Percentiles rank a stretch among this genome's conserved stretches.
Conservation (phyloP, 1,140 invertebrate species). For the Popillia japonica region DNA sequence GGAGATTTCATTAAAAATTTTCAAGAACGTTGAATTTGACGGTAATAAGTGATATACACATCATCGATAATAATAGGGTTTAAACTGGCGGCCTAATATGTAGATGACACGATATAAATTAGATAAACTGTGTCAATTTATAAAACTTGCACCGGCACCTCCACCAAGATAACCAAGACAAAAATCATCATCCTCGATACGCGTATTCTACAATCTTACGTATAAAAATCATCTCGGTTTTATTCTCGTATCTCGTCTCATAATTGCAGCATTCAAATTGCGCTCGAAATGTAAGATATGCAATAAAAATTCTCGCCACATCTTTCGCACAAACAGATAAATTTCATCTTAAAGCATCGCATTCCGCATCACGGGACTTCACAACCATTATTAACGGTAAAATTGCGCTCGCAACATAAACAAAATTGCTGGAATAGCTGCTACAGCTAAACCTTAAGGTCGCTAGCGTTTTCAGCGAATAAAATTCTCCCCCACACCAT, state of each 20-base stretch:
- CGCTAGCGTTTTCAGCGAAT: conserved; percentile 15
- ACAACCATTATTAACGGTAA: conserved; percentile 24
- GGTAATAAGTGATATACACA: too few relatives aligned
- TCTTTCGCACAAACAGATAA: conserved; percentile 18
- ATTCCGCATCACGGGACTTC: not conserved
- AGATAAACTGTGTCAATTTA: too few relatives aligned
- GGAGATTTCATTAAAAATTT: not conserved
- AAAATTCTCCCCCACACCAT: conserved; percentile 4
- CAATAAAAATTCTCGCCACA: not conserved
- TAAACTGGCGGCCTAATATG: too few relatives aligned
- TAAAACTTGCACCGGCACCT: too few relatives aligned
- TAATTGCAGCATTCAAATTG: not conserved
- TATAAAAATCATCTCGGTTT: not conserved
- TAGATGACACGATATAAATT: too few relatives aligned
- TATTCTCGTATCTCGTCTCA: not conserved
- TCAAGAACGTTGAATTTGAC: too few relatives aligned
- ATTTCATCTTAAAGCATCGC: conserved; percentile 6
- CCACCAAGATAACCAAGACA: too few relatives aligned
- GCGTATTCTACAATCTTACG: too few relatives aligned
- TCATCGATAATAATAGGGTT: too few relatives aligned
- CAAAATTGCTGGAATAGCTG: not conserved
- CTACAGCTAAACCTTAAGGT: conserved; percentile 12
- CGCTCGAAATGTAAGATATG: too few relatives aligned
- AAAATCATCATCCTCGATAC: too few relatives aligned
- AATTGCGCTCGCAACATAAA: conserved; percentile 18